phyloP scores from a whole-genome alignment of 2,797 vertebrate genomes.

The Gadopsis bispinosus region DNA sequence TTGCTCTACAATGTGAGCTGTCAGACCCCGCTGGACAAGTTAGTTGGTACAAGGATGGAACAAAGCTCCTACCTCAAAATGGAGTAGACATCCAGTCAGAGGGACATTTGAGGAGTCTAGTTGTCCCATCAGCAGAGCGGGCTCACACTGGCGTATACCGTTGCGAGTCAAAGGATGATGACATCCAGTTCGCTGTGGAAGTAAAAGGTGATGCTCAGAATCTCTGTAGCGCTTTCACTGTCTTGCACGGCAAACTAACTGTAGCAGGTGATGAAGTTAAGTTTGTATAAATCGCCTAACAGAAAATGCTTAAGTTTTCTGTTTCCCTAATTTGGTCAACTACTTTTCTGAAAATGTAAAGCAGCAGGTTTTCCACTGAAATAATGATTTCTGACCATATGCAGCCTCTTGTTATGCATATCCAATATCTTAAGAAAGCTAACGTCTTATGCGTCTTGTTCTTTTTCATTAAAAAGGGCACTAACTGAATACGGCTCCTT shows the following conservation, averaged over 20 bases:
- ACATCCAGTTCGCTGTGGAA: constrained; percentile 86
- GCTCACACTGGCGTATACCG: constrained; percentile 85
- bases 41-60: constrained; percentile 87
- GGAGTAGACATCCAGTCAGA: constrained; percentile 83
- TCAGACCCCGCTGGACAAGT: constrained; percentile 82
- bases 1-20: constrained; percentile 87
- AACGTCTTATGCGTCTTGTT: not conserved
- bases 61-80: constrained; percentile 75
- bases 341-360: not conserved
- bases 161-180: constrained; percentile 85
- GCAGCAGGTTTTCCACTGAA: not conserved
- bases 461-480: constrained; percentile 18
- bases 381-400: not conserved
- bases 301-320: not conserved
- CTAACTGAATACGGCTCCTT: constrained; percentile 24
- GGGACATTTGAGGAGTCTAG: constrained; percentile 81
- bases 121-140: constrained; percentile 76
- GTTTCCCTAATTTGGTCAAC: constrained; percentile 1
- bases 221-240: constrained; percentile 59
- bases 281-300: constrained; percentile 25
- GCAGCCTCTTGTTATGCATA: constrained; percentile 33
- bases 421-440: constrained; percentile 8
- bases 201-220: constrained; percentile 86
- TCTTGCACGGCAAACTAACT: constrained; percentile 77
- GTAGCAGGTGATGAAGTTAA: constrained; percentile 28